A percentile compares a stretch with the other conserved stretches of the same genome.
phyloP scores from a whole-genome alignment of 1,140 invertebrate species.

The Caenorhabditis brenneri region DNA sequence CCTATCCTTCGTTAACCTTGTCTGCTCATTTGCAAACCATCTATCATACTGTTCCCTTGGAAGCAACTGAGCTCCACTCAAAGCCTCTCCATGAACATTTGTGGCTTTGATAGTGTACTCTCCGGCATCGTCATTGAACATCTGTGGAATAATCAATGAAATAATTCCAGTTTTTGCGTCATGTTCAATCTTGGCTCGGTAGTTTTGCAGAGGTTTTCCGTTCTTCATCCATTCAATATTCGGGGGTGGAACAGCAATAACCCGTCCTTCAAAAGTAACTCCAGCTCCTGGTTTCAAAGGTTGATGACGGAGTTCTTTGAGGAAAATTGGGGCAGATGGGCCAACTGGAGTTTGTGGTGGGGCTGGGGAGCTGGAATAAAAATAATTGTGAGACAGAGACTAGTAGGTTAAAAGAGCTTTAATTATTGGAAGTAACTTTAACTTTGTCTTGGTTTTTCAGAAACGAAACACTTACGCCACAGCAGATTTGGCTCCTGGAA shows the following conservation, averaged over 20 bases:
- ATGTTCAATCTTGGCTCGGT: constrained; percentile 74
- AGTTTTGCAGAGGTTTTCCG: constrained; percentile 79
- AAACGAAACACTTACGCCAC: constrained; percentile 49
- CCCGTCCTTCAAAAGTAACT: constrained; percentile 63
- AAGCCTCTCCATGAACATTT: constrained; percentile 78
- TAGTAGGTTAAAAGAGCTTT: background rate
- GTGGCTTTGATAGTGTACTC: constrained; percentile 85
- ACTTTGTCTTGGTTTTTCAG: no score
- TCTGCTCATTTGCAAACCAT: constrained; percentile 66
- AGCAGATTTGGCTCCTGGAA: constrained; percentile 65
- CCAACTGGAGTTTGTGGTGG: constrained; percentile 68
- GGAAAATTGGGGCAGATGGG: constrained; percentile 66
- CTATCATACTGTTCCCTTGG: constrained; percentile 64
- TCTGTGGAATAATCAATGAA: constrained; percentile 64
- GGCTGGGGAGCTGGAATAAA: constrained; percentile 63
- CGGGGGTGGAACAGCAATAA: constrained; percentile 65
- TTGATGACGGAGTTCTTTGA: constrained; percentile 69
- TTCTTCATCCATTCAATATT: constrained; percentile 87
- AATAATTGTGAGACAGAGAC: background rate
- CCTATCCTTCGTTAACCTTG: constrained; percentile 60
- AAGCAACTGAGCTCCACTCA: constrained; percentile 61
- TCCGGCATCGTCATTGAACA: constrained; percentile 67
- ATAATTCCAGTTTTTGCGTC: constrained; percentile 64
- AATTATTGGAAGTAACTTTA: no score
- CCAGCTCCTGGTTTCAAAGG: constrained; percentile 60